Evolutionary conservation across 2,888 invertebrate genomes (phyloP).

Genomic region (Scrobipalpa atriplicella): DNA sequence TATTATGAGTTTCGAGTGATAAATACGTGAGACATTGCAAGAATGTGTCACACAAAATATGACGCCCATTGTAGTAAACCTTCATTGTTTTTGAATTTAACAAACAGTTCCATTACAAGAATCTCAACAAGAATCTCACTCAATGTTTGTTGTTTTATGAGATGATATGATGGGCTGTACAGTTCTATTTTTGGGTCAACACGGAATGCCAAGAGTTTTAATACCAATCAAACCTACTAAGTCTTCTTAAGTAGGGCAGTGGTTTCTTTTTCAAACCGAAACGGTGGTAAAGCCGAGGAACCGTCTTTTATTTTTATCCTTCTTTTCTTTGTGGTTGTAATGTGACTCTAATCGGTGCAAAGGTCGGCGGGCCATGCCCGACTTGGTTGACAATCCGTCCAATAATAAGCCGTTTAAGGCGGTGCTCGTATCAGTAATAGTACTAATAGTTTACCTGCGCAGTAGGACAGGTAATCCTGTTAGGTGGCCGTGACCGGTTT

Average conservation of each 20-base stretch:
- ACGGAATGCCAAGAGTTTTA: not conserved
- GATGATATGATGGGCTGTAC: not conserved
- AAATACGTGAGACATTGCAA: not conserved
- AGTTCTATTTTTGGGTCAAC: not conserved
- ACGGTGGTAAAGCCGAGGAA: slow-evolving; percentile 15
- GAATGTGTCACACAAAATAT: not conserved
- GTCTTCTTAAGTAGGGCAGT: slow-evolving; percentile 14
- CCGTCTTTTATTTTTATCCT: slow-evolving; percentile 22
- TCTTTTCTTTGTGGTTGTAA: slow-evolving; percentile 31
- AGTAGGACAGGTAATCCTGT: slow-evolving; percentile 81
- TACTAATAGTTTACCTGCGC: slow-evolving; percentile 65
- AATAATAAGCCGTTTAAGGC: slow-evolving; percentile 69
- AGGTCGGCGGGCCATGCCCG: slow-evolving; percentile 42
- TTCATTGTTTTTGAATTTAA: slow-evolving; percentile 9
- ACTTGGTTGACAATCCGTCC: slow-evolving; percentile 54
- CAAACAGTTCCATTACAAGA: slow-evolving; percentile 14
- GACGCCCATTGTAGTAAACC: not conserved
- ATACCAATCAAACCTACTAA: not conserved
- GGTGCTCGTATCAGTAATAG: slow-evolving; percentile 60
- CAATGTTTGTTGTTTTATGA: slow-evolving; percentile 3
- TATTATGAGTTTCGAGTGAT: not conserved
- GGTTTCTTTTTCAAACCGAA: slow-evolving; percentile 16
- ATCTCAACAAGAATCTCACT: not conserved
- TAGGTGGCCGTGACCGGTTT: slow-evolving; percentile 82
- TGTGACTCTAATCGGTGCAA: slow-evolving; percentile 32